These are phyloP conservation scores for Halichondria panicea DNA, from an alignment of 37 sponge, comb jelly and placozoan genomes.

Conservation along the genomic window DNA sequence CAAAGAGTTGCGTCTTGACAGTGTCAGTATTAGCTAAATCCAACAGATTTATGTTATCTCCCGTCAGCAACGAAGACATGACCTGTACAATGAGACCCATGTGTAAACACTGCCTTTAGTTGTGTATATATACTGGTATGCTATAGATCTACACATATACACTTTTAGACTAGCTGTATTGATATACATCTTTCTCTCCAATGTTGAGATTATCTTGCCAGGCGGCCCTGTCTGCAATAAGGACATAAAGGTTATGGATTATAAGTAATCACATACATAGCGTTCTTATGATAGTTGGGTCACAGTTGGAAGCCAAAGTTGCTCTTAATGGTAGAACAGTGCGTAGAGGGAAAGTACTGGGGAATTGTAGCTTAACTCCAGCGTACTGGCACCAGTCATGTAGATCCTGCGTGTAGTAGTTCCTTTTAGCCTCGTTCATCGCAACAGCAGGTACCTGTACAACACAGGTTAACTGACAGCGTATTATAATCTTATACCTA, in stretches of 20 bases:
- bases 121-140: too few relatives aligned
- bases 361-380: constrained; percentile 38
- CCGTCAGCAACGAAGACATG: constrained; percentile 44
- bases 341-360: constrained; percentile 75
- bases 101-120: background rate
- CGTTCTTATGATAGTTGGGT: constrained; percentile 37
- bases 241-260: background rate
- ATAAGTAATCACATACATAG: constrained; percentile 53
- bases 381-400: constrained; percentile 64
- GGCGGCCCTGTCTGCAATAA: constrained; percentile 61
- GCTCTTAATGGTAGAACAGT: constrained; percentile 80
- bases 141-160: background rate
- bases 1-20: constrained; percentile 25
- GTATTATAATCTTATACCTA: constrained; percentile 8
- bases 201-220: constrained; percentile 81
- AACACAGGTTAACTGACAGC: background rate
- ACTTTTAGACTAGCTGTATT: background rate
- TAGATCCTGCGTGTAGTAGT: constrained; percentile 57
- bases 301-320: constrained; percentile 61
- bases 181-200: constrained; percentile 47
- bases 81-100: constrained; percentile 27
- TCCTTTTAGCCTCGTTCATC: constrained; percentile 62
- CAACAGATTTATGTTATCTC: constrained; percentile 49
- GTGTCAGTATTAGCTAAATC: constrained; percentile 13
- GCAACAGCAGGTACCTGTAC: constrained; percentile 55